phyloP scores from a whole-genome alignment of 2,797 vertebrate species.

The Xerus rutilus region DNA sequence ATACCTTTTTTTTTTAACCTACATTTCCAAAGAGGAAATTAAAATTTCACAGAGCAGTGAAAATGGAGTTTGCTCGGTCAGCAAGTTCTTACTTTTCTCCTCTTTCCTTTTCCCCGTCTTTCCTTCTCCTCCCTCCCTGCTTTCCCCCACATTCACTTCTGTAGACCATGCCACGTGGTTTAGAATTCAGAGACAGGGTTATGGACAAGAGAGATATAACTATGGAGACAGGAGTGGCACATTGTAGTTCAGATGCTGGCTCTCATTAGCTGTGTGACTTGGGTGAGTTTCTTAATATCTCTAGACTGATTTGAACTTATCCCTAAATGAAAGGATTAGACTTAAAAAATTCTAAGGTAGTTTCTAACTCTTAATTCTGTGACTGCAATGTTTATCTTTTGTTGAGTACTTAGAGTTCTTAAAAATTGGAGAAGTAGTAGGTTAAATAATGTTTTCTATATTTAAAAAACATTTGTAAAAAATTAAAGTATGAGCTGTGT shows the following conservation, averaged over 20 bases:
- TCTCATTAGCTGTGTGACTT: not conserved
- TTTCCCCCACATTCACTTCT: not conserved
- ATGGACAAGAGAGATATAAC: not conserved
- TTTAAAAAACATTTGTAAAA: not conserved
- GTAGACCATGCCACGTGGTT: not conserved
- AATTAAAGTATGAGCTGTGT: not conserved
- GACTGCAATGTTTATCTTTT: not conserved
- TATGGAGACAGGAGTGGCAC: not conserved
- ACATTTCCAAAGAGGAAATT: constrained; percentile 75
- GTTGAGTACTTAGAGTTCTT: not conserved
- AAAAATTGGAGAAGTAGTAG: not conserved
- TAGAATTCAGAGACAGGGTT: not conserved
- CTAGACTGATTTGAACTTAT: not conserved
- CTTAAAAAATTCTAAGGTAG: not conserved
- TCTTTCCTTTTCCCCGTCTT: not conserved
- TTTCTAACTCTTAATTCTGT: not conserved
- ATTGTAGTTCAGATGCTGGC: not conserved
- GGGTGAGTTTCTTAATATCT: constrained; percentile 28
- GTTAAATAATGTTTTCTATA: not conserved
- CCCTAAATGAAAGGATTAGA: not conserved
- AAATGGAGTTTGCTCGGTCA: not conserved
- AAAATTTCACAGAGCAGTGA: constrained; percentile 40
- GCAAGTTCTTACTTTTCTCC: not conserved
- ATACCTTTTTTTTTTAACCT: constrained; percentile 8
- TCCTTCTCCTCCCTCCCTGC: not conserved